phyloP scores from a whole-genome alignment of 2,113 vertebrate species.

The Notarius lentiginosus region DNA sequence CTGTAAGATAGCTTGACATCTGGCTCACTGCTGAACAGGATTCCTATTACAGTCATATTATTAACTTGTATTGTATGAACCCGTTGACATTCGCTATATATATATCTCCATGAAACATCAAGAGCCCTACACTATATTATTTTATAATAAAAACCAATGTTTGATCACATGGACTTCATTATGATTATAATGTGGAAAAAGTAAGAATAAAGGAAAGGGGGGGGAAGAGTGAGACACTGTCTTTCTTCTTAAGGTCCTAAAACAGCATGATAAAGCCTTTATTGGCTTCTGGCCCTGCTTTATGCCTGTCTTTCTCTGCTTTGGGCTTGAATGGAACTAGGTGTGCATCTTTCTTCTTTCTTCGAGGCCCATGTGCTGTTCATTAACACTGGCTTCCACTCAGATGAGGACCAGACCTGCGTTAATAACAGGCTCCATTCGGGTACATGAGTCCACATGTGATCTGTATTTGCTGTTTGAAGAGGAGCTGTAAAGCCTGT shows the following conservation, averaged over 20 bases:
- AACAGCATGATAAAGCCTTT: constrained; percentile 8
- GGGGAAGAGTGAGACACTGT: background rate
- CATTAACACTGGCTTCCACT: constrained; percentile 41
- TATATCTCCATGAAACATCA: background rate
- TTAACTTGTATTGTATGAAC: background rate
- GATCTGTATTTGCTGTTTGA: constrained; percentile 51
- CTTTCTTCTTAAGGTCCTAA: background rate
- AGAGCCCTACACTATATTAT: background rate
- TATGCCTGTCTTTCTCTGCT: background rate
- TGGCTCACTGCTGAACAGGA: background rate
- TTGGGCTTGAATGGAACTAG: constrained; percentile 13
- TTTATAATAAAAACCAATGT: background rate
- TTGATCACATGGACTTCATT: background rate
- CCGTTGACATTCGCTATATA: background rate
- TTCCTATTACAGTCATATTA: background rate
- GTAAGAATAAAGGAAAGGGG: background rate
- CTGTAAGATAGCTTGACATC: background rate
- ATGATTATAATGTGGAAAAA: background rate
- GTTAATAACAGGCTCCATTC: constrained; percentile 37
- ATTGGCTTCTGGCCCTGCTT: background rate
- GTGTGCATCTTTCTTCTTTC: constrained; percentile 6
- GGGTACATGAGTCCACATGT: constrained; percentile 51
- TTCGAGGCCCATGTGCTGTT: constrained; percentile 28
- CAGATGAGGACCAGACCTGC: constrained; percentile 36
- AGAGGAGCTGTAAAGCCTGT: constrained; percentile 40